Evolutionary conservation across 1,140 invertebrate species (phyloP), one percentile per base, ranked within the genome.

Genomic region (Aphelenchoides avenae): DNA sequence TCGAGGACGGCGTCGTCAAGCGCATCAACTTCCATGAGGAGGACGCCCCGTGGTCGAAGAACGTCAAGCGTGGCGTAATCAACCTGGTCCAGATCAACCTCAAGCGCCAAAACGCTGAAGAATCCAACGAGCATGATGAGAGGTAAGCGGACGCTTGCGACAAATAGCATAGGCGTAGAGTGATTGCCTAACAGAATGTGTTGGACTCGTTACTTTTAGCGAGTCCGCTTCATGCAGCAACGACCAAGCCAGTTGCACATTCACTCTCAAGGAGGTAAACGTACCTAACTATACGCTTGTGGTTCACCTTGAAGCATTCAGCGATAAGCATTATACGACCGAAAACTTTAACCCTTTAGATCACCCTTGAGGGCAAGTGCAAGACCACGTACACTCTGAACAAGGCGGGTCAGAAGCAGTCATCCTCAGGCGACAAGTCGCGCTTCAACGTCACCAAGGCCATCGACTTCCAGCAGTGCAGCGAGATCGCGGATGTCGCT

Each of bases 381-480:
- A 29, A 50, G 18, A 61, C 44, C 15, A 66, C 33, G 24, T 64
- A 64, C 44, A 49, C 63, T 30, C 44, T 64, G 13, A 60, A 29
- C 57, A 61, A 31, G n/a, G 43, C 54, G 1, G 34, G 22, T 13
- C 18, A 9, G 22, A 11, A 15, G 22, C 11, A 26, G 26, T 18
- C 11, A 11, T 15, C 15, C 11, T 29, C 3, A 20, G 20, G 26
- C 22, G 39, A 51, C 11, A 51, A 22, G 7, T 20, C 33, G 18
- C 24, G 27, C 5, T 52, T 70, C 40, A 70, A 70, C 40, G 55
- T 78, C 20, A 74, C 65, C 27, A 78, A 78, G 57, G 49, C 66
- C 0, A 49, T 70, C 30, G 66, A 78, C 58, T 75, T 71, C 57
- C 52, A 68, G 26, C 58, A 64, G 1, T 78, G 76, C 48, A 29